phyloP scores from a whole-genome alignment of 2,113 vertebrate species.

The Felis catus region F.catus_Fca126_mat1.0 CM031411.1:13639001-13639500 shows the following conservation, averaged over 20 bases:
- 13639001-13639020: conserved; percentile 33
- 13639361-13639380: not conserved
- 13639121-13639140: conserved; percentile 9
- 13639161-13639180: conserved; percentile 41
- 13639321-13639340: conserved; percentile 42
- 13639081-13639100: not conserved
- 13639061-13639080: not conserved
- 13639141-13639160: not conserved
- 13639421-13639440: not conserved
- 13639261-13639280: not conserved
- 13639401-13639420: not conserved
- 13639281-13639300: conserved; percentile 3
- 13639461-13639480: conserved; percentile 46
- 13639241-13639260: conserved; percentile 13
- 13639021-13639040: not conserved
- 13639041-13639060: not conserved
- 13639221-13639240: not conserved
- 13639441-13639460: not conserved
- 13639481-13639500: conserved; percentile 57
- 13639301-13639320: not conserved
- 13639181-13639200: too few relatives aligned
- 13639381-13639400: not conserved
- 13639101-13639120: not conserved
- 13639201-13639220: too few relatives aligned
- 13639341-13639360: conserved; percentile 4